Conservation (phyloP, 2,113 vertebrate species). For the Talpa occidentalis region DNA sequence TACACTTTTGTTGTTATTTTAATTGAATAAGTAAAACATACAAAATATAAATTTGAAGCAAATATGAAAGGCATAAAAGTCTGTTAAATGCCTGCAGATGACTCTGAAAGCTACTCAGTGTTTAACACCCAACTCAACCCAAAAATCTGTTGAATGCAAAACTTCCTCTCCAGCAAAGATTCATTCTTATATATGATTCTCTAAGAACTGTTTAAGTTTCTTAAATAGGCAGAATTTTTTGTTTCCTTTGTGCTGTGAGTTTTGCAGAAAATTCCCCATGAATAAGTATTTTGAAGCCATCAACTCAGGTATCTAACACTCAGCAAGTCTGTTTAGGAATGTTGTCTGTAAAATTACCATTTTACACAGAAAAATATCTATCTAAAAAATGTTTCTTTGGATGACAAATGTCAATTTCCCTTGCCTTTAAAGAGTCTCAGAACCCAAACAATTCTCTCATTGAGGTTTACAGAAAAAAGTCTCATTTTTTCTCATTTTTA, state of each 20-base stretch:
- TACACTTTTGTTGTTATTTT: conserved; percentile 10
- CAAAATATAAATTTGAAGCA: not conserved
- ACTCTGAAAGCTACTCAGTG: not conserved
- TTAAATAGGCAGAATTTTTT: not conserved
- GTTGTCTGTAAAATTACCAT: conserved; percentile 40
- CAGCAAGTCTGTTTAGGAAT: conserved; percentile 43
- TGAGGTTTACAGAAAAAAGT: not conserved
- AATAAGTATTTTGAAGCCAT: conserved; percentile 66
- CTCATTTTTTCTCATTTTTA: not conserved
- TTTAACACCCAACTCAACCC: not conserved
- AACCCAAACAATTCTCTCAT: not conserved
- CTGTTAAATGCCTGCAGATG: not conserved
- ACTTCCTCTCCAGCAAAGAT: not conserved
- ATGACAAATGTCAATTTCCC: not conserved
- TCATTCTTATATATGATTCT: not conserved
- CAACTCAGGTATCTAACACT: conserved; percentile 34
- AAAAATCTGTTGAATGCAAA: not conserved
- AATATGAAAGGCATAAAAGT: not conserved
- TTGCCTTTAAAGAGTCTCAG: not conserved
- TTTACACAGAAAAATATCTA: not conserved
- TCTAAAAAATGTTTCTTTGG: not conserved
- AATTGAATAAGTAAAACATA: conserved; percentile 18
- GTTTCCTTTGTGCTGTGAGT: conserved; percentile 43
- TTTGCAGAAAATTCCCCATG: conserved; percentile 25
- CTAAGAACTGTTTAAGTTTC: conserved; percentile 21